phyloP scores from a whole-genome alignment of 1,140 invertebrate species.

The Diorhabda elongata region DNA sequence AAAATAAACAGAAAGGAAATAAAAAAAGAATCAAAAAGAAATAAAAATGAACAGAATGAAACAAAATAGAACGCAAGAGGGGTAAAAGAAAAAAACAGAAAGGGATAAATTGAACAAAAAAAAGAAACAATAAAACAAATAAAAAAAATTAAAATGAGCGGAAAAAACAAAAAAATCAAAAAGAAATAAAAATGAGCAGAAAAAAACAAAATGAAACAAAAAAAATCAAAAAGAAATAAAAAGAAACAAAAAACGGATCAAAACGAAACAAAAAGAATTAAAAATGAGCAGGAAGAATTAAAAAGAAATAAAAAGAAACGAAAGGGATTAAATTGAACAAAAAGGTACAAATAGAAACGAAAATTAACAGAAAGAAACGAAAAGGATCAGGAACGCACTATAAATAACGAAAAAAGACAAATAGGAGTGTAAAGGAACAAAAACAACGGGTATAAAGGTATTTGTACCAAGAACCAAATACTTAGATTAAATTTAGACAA shows the following conservation, averaged over 20 bases:
- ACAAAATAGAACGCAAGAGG: constrained; percentile 1
- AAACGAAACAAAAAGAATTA: neutral
- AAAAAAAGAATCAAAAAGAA: neutral
- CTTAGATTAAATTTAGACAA: too few relatives aligned
- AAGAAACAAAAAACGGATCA: neutral
- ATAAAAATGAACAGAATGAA: constrained; percentile 1
- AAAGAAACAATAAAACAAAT: too few relatives aligned
- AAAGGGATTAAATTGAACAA: neutral
- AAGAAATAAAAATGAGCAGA: neutral
- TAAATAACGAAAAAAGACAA: too few relatives aligned
- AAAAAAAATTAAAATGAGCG: neutral
- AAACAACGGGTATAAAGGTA: too few relatives aligned
- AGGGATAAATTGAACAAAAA: too few relatives aligned
- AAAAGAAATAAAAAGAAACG: neutral
- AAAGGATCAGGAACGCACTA: neutral
- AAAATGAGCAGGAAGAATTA: neutral
- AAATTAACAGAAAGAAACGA: neutral
- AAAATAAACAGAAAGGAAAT: too few relatives aligned
- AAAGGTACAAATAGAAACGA: neutral
- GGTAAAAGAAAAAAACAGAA: neutral
- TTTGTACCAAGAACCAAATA: too few relatives aligned
- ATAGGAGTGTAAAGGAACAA: too few relatives aligned
- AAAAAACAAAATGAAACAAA: neutral
- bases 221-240: neutral
- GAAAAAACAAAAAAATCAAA: neutral